A percentile compares a stretch with the other conserved stretches of the same genome.
Evolutionary conservation across 2,888 invertebrate species (phyloP).

Genomic region (Lagria hirta): DNA sequence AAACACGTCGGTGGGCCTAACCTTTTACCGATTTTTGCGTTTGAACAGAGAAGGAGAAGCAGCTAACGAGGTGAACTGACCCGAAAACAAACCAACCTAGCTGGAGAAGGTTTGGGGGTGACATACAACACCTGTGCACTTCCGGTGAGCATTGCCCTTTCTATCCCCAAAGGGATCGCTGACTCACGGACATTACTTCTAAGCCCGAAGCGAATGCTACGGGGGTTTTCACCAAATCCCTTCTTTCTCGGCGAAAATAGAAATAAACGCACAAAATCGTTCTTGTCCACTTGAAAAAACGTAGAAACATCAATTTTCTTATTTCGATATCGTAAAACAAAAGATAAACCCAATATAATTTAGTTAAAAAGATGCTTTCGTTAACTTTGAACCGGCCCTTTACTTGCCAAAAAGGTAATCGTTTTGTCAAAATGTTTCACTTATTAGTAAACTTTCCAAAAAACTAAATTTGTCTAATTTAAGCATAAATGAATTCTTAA

Average conservation of each 20-base stretch:
- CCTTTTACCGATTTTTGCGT: conserved; percentile 29
- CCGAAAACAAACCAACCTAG: conserved; percentile 28
- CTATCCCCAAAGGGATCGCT: conserved; percentile 20
- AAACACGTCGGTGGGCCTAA: conserved; percentile 20
- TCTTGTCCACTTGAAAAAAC: no score
- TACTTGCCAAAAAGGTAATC: no score
- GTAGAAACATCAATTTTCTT: no score
- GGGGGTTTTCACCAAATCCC: conserved; percentile 7
- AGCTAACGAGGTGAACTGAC: conserved; percentile 34
- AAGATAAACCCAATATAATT: no score
- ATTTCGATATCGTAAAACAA: no score
- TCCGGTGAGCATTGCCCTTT: conserved; percentile 26
- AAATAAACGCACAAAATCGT: conserved; percentile 3
- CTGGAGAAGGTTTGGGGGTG: conserved; percentile 16
- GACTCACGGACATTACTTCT: conserved; percentile 23
- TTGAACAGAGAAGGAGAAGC: conserved; percentile 30
- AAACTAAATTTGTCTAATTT: no score
- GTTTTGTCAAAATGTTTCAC: no score
- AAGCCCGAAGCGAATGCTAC: conserved; percentile 7
- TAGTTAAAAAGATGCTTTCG: no score
- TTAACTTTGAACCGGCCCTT: no score
- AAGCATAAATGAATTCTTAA: no score
- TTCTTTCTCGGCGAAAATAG: conserved; percentile 6
- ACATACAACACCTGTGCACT: conserved; percentile 35
- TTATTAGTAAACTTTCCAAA: no score